These are phyloP conservation scores for Sminthurides aquaticus DNA, from an alignment of 2,888 invertebrate genomes.

Conservation along the genomic window DNA sequence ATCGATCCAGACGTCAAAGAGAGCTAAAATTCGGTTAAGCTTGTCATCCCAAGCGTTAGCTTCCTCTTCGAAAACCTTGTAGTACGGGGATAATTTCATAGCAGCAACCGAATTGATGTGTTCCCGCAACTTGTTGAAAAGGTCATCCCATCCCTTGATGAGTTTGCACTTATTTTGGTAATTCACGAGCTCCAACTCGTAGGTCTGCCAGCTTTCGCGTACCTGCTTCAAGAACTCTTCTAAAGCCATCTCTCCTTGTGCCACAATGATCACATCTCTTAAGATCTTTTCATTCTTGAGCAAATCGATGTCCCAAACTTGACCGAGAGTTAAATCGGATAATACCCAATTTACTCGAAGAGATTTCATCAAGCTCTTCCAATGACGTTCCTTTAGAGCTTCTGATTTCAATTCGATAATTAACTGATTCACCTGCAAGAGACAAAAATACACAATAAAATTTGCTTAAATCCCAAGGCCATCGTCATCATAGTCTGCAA, in stretches of 20 bases:
- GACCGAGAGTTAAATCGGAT: conserved; percentile 87
- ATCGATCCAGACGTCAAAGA: conserved; percentile 99
- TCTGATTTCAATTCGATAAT: conserved; percentile 98
- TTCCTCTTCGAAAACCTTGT: conserved; percentile 97
- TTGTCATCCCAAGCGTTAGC: conserved; percentile 99
- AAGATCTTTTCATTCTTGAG: conserved; percentile 88
- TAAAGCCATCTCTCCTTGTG: conserved; percentile 98
- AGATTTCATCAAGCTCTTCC: conserved; percentile 94
- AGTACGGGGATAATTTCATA: conserved; percentile 99
- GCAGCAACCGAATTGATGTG: conserved; percentile 99
- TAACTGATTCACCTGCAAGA: conserved; percentile 71
- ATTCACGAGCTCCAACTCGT: conserved; percentile 93
- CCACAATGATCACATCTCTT: conserved; percentile 91
- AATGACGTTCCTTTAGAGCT: conserved; percentile 96
- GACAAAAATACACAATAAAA: not conserved
- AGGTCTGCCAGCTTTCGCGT: conserved; percentile 96
- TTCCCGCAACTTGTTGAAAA: conserved; percentile 99
- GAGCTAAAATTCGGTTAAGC: conserved; percentile 89
- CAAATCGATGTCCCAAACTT: conserved; percentile 98
- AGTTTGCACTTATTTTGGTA: conserved; percentile 98
- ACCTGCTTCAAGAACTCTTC: conserved; percentile 99
- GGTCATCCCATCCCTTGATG: conserved; percentile 98
- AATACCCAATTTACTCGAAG: conserved; percentile 92
- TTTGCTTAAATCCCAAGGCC: not conserved
- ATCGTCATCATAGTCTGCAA: too few species aligned